Percentiles rank a stretch among this genome's conserved stretches.
These are phyloP conservation scores for Latrodectus elegans DNA, from an alignment of 2,888 invertebrate genomes.

Conservation along the genomic window DNA sequence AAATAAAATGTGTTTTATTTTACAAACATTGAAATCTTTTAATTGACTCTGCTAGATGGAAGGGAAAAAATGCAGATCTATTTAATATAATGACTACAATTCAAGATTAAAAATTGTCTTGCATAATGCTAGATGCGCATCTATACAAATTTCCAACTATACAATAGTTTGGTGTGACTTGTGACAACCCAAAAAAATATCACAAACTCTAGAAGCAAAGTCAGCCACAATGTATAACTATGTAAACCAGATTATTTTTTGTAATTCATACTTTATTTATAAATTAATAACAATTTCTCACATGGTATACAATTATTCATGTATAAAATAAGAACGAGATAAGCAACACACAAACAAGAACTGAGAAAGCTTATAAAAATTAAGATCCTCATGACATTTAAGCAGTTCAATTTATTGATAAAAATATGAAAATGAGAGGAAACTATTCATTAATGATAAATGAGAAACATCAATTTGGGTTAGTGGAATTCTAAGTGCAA, in stretches of 20 bases:
- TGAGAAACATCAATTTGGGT: too few species aligned
- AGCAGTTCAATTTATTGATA: neutral
- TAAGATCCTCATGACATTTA: neutral
- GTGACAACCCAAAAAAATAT: constrained; percentile 1
- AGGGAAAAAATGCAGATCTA: constrained; percentile 23
- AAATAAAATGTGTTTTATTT: constrained; percentile 26
- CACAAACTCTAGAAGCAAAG: constrained; percentile 1
- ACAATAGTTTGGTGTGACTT: constrained; percentile 9
- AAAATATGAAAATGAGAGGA: neutral
- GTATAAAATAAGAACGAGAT: constrained; percentile 22
- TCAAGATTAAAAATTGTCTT: constrained; percentile 55
- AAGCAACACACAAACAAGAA: constrained; percentile 45
- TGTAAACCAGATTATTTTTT: neutral
- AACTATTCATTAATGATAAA: too few species aligned
- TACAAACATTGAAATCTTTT: constrained; percentile 41
- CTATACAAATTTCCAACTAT: constrained; percentile 39
- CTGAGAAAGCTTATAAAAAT: constrained; percentile 35
- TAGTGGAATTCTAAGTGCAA: too few species aligned
- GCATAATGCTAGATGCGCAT: constrained; percentile 43
- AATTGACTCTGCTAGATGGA: constrained; percentile 20
- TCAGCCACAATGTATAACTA: neutral
- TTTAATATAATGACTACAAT: constrained; percentile 34
- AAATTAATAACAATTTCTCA: neutral
- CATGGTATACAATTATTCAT: constrained; percentile 12
- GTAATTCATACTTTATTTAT: neutral